A percentile compares a stretch with the other conserved stretches of the same genome.
phyloP scores from a whole-genome alignment of 2,888 invertebrate species.

The Meliscaeva auricollis region DNA sequence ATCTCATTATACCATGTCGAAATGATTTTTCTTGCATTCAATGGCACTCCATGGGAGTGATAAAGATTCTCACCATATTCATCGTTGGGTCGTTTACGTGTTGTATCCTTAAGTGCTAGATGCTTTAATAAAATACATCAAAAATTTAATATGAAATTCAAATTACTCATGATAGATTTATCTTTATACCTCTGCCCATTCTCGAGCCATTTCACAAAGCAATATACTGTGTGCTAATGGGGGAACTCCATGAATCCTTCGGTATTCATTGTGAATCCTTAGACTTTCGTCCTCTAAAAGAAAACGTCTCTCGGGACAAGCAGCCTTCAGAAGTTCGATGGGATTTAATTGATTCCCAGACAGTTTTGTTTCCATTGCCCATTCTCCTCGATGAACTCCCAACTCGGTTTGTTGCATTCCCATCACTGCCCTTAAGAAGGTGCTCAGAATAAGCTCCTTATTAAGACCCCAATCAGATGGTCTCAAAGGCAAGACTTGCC shows the following conservation, averaged over 20 bases:
- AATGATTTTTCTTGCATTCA: conserved; percentile 90
- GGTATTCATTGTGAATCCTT: conserved; percentile 52
- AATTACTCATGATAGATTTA: background rate
- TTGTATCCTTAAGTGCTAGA: conserved; percentile 87
- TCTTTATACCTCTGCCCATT: conserved; percentile 74
- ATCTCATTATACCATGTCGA: conserved; percentile 93
- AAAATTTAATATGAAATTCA: background rate
- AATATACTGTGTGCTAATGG: conserved; percentile 50
- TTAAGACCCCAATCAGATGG: conserved; percentile 22
- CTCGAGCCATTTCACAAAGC: conserved; percentile 54
- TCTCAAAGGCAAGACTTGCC: conserved; percentile 49
- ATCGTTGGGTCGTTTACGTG: conserved; percentile 90
- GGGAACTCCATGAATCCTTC: conserved; percentile 50
- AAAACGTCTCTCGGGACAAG: conserved; percentile 50
- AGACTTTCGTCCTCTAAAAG: conserved; percentile 57
- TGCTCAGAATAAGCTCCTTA: conserved; percentile 49
- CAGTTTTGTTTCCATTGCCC: conserved; percentile 51
- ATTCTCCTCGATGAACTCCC: conserved; percentile 45
- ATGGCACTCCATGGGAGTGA: conserved; percentile 89
- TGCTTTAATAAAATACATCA: conserved; percentile 61
- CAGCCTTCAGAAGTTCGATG: conserved; percentile 54
- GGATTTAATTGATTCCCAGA: conserved; percentile 57
- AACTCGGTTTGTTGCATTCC: conserved; percentile 61
- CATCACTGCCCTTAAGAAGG: conserved; percentile 58
- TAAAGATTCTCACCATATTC: conserved; percentile 94